Base-by-base conservation (phyloP, 2,888 invertebrate species). In the Choristoneura rosaceana region DNA sequence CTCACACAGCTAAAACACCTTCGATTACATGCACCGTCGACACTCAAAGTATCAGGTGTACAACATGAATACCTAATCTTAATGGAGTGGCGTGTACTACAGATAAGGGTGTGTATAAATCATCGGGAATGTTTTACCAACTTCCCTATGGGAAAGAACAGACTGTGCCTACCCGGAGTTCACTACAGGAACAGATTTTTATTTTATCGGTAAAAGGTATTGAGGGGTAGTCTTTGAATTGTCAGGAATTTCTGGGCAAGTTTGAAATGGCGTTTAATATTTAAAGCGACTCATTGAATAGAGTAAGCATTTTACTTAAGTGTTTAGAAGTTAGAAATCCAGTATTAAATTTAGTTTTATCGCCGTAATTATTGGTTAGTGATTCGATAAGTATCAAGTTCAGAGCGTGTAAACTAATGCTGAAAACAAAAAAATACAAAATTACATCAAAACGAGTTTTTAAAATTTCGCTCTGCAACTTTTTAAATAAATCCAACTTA, bases 21-120 rank as follows among this genome's bases (percentile, higher is more conserved):
- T 62, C 60, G 52, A 69, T 63, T 61, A 34, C 64, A 59, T 62
- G 38, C 59, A 10, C 58, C 58, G 70, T 63, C 74, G 68, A 60
- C 87, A 88, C 82, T 86, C 85, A 90, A 89, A 88, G 92, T 91
- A 90, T 87, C 92, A 92, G 92, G 92, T 93, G 92, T 91, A 79
- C 83, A 84, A 80, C 90, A 88, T 91, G 93, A 92, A 93, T 93
- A 91, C 86, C 90, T 93, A 91, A 93, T 93, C 89, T 88, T 92
- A 93, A 93, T 93, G 92, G 91, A 89, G 87, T 85, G 85, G 80
- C 83, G 82, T 82, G 82, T 84, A 80, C 83, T 76, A 75, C 76
- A 86, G 90, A 90, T 91, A 90, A 88, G 86, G 89, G 88, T 77
- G 84, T 76, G 85, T 87, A 90, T 93, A 93, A 93, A 93, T 93